Evolutionary conservation across 2,888 invertebrate species (phyloP).

Genomic region (Andrena praecox): DNA sequence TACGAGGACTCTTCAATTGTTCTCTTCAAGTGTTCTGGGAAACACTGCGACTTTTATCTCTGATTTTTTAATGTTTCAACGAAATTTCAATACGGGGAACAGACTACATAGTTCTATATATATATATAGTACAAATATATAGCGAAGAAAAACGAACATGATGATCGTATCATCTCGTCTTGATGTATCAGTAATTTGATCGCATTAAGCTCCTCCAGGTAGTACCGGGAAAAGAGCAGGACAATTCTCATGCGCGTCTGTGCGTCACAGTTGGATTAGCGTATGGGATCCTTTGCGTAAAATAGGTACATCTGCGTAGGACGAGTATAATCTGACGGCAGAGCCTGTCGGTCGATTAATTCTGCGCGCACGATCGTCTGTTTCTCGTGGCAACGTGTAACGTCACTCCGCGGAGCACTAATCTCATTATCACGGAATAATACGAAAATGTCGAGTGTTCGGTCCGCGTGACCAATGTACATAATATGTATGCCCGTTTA

Average conservation of each 20-base stretch:
- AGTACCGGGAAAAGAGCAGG: neutral
- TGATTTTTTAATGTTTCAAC: neutral
- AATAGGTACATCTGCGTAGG: conserved; percentile 22
- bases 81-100: conserved; percentile 12
- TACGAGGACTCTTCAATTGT: conserved; percentile 3
- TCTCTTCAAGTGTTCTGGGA: conserved; percentile 39
- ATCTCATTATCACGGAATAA: conserved; percentile 60
- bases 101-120: neutral
- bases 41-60: conserved; percentile 23
- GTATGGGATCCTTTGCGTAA: conserved; percentile 38
- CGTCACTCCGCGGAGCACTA: conserved; percentile 39
- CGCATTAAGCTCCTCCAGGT: neutral
- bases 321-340: conserved; percentile 41
- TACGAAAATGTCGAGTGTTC: conserved; percentile 10
- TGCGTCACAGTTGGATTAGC: conserved; percentile 31
- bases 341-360: conserved; percentile 29
- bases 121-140: neutral
- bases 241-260: conserved; percentile 29
- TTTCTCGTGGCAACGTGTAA: conserved; percentile 19
- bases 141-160: neutral
- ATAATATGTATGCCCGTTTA: conserved; percentile 31
- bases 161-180: neutral
- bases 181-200: neutral
- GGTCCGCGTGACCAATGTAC: conserved; percentile 18
- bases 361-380: conserved; percentile 11